phyloP scores from a whole-genome alignment of 2,888 invertebrate species.

The Habroteleia sp. region DNA sequence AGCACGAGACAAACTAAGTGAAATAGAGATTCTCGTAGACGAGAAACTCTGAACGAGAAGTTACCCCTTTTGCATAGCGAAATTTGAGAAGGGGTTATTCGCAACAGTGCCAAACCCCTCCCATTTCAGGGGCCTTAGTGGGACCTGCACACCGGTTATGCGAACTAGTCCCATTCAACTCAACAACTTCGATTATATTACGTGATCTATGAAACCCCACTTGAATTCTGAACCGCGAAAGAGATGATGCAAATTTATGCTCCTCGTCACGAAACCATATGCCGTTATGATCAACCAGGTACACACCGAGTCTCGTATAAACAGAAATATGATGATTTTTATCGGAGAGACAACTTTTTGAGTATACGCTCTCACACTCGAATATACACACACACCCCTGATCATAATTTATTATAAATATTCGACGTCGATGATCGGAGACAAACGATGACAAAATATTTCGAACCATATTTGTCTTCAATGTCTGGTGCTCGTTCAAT shows the following conservation, averaged over 20 bases:
- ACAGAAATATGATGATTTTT: too few relatives aligned
- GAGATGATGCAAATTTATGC: slow-evolving; percentile 75
- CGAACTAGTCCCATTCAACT: slow-evolving; percentile 59
- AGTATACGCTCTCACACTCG: too few relatives aligned
- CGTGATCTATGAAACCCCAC: slow-evolving; percentile 76
- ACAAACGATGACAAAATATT: slow-evolving; percentile 58
- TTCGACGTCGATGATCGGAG: too few relatives aligned
- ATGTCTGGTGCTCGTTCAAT: not conserved
- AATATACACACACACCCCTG: slow-evolving; percentile 68
- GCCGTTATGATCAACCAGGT: slow-evolving; percentile 41
- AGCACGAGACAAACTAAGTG: slow-evolving; percentile 55
- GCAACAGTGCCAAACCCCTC: slow-evolving; percentile 62
- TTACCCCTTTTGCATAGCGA: slow-evolving; percentile 57
- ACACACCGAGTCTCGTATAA: slow-evolving; percentile 9
- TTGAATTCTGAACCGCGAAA: slow-evolving; percentile 70
- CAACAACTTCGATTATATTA: slow-evolving; percentile 65
- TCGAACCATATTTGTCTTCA: slow-evolving; percentile 24
- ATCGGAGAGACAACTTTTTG: slow-evolving; percentile 26
- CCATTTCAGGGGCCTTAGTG: slow-evolving; percentile 66
- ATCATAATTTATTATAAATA: slow-evolving; percentile 52
- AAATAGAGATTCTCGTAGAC: slow-evolving; percentile 54
- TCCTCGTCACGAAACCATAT: slow-evolving; percentile 59
- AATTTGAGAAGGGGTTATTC: slow-evolving; percentile 74
- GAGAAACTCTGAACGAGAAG: slow-evolving; percentile 5
- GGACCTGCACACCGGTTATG: slow-evolving; percentile 69